A percentile compares a stretch with the other conserved stretches of the same genome.
Conservation (phyloP, 1,140 invertebrate genomes). For the Anastatus disparis region DNA sequence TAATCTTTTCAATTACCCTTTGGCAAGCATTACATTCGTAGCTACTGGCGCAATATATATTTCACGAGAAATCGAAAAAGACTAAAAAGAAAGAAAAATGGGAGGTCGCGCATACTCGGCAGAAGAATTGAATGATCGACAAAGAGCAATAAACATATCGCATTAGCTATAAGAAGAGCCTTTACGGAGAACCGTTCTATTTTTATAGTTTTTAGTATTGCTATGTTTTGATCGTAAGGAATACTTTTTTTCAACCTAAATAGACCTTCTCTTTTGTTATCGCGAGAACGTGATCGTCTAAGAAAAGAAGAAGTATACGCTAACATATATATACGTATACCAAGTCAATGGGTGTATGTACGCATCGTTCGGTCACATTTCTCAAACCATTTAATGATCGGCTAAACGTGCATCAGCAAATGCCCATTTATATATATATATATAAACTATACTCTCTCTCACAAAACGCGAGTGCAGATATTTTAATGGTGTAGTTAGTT, state of each 20-base stretch:
- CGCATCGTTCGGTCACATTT: conserved; percentile 31
- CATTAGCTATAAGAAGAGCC: background rate
- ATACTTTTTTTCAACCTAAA: no score
- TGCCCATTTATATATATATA: no score
- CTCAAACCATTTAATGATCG: conserved; percentile 41
- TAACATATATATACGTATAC: no score
- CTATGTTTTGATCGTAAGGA: background rate
- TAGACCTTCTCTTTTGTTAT: no score
- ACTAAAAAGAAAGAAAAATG: no score
- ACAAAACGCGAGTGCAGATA: conserved; percentile 45
- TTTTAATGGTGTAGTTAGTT: conserved; percentile 58
- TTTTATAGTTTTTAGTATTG: conserved; percentile 18
- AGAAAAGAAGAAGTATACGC: no score
- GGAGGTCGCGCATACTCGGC: no score
- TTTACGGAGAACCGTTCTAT: background rate
- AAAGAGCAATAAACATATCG: conserved; percentile 24
- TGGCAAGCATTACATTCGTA: no score
- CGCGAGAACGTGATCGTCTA: no score
- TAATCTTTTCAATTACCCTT: no score
- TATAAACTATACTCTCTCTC: background rate
- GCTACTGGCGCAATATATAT: no score
- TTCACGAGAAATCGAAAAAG: no score
- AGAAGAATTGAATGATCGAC: conserved; percentile 15
- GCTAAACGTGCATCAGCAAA: conserved; percentile 32
- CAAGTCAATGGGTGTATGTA: background rate